A percentile compares a stretch with the other conserved stretches of the same genome.
Evolutionary conservation across 1,140 invertebrate genomes (phyloP).

Genomic region (Pomacea maculata): DNA sequence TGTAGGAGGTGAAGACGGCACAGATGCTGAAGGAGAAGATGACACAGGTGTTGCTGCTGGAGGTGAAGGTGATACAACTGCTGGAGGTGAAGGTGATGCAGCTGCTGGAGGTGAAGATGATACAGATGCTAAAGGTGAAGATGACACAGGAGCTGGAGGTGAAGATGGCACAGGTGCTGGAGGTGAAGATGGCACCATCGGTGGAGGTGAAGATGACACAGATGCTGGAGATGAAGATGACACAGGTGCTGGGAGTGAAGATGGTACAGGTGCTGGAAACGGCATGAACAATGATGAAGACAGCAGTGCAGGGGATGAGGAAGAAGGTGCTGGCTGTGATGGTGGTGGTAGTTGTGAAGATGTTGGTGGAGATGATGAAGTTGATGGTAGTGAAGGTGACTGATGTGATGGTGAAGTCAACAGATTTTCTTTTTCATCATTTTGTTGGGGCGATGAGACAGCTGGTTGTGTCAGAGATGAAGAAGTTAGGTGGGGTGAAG

Average conservation of each 20-base stretch:
- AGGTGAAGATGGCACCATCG: background rate
- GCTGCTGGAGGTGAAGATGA: background rate
- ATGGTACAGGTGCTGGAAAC: background rate
- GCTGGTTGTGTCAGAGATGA: too few species aligned
- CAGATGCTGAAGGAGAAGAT: too few species aligned
- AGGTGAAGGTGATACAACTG: background rate
- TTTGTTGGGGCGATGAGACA: too few species aligned
- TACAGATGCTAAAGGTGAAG: background rate
- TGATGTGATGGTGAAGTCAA: too few species aligned
- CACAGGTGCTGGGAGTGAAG: background rate
- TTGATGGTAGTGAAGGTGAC: too few species aligned
- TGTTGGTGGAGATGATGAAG: too few species aligned
- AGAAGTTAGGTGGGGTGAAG: too few species aligned
- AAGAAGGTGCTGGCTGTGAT: background rate
- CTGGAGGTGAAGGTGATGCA: background rate
- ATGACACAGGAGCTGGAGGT: slow-evolving; percentile 1
- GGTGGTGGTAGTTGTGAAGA: background rate
- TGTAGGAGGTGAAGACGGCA: background rate
- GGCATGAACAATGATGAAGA: background rate
- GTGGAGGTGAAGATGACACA: background rate
- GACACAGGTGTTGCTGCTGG: background rate
- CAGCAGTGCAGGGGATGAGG: background rate
- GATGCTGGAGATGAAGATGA: background rate
- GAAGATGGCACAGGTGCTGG: background rate
- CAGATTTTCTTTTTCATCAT: too few species aligned